phyloP scores from a whole-genome alignment of 2,113 vertebrate genomes.

The Stegostoma tigrinum region DNA sequence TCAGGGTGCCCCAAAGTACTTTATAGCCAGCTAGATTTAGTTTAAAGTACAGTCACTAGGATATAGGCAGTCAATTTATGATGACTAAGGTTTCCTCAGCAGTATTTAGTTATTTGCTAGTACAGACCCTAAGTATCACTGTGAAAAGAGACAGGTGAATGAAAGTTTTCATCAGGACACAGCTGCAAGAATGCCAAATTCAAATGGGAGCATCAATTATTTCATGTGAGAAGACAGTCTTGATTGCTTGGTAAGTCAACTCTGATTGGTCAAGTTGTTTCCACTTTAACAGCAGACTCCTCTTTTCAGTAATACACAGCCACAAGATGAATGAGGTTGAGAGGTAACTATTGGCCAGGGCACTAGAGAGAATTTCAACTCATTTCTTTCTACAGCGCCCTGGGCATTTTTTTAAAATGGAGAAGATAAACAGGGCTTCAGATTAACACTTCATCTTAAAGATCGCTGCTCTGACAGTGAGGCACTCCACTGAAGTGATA shows the following conservation, averaged over 20 bases:
- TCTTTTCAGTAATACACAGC: background rate
- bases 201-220: background rate
- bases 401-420: background rate
- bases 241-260: background rate
- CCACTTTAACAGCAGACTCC: background rate
- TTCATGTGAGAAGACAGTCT: background rate
- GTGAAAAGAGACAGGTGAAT: background rate
- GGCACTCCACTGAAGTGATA: background rate
- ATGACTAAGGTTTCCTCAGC: no score
- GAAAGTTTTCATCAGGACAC: background rate
- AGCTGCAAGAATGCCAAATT: background rate
- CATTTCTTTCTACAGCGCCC: background rate
- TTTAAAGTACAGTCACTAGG: no score
- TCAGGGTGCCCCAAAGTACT: no score
- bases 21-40: no score
- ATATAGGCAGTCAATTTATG: no score
- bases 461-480: background rate
- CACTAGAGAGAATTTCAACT: background rate
- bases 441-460: background rate
- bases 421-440: background rate
- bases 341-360: background rate
- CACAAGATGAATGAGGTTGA: no score
- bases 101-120: no score
- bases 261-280: background rate
- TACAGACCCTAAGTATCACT: no score